These are phyloP conservation scores for Acheta domesticus DNA, from an alignment of 2,888 invertebrate genomes.

Conservation along the genomic window DNA sequence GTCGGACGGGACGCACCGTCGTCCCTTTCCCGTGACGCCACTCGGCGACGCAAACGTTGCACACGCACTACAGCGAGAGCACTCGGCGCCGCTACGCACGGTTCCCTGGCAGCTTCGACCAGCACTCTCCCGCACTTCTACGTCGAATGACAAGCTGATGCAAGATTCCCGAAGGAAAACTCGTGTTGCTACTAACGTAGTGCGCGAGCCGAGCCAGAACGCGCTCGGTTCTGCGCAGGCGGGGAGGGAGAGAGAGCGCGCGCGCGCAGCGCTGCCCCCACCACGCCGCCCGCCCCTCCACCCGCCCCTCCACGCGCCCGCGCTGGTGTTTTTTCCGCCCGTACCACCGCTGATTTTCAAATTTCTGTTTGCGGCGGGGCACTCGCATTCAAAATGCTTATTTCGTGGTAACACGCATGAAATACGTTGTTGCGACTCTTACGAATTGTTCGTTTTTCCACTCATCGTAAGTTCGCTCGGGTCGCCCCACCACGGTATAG, in stretches of 20 bases:
- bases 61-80: conserved; percentile 20
- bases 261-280: not conserved
- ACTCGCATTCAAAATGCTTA: too few species aligned
- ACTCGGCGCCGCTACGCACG: not conserved
- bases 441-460: too few species aligned
- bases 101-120: not conserved
- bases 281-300: not conserved
- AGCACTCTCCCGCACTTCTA: conserved; percentile 25
- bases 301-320: not conserved
- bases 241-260: not conserved
- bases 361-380: not conserved
- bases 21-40: conserved; percentile 25
- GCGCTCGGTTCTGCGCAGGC: not conserved
- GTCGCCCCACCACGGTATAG: too few species aligned
- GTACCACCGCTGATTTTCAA: not conserved
- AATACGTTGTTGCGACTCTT: too few species aligned
- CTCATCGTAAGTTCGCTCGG: too few species aligned
- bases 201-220: not conserved
- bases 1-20: not conserved
- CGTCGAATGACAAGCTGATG: conserved; percentile 35
- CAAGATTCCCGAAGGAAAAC: conserved; percentile 35
- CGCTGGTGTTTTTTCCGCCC: not conserved
- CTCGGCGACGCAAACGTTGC: conserved; percentile 21
- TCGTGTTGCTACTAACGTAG: conserved; percentile 28
- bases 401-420: too few species aligned